phyloP scores from a whole-genome alignment of 2,113 vertebrate genomes.

The Baryphthengus martii region DNA sequence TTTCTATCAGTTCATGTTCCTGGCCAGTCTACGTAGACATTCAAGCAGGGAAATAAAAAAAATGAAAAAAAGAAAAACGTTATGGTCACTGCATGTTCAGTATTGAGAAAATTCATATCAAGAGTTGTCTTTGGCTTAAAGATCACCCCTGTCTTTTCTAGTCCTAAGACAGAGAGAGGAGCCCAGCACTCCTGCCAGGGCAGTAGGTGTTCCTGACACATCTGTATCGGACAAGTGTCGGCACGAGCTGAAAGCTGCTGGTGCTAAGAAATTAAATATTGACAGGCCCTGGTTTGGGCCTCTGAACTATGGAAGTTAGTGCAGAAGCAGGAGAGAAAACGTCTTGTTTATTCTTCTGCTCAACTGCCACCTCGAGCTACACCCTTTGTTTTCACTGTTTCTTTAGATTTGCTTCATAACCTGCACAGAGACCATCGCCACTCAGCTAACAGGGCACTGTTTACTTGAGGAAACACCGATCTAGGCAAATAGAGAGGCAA shows the following conservation, averaged over 20 bases:
- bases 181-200: not conserved
- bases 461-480: not conserved
- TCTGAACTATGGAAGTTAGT: not conserved
- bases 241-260: not conserved
- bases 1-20: conserved; percentile 97
- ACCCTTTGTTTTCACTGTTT: not conserved
- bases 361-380: no score
- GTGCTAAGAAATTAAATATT: not conserved
- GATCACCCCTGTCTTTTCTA: not conserved
- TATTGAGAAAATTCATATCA: not conserved
- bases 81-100: not conserved
- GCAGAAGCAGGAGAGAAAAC: not conserved
- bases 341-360: not conserved
- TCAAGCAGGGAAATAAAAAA: not conserved
- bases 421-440: not conserved
- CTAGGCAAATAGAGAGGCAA: not conserved
- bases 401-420: not conserved
- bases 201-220: not conserved
- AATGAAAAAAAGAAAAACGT: not conserved
- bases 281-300: not conserved
- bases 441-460: not conserved
- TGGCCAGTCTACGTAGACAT: conserved; percentile 85
- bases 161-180: not conserved
- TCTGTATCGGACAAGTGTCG: no score
- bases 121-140: not conserved